phyloP scores from a whole-genome alignment of 2,888 invertebrate genomes.

The Athrips mouffetella region DNA sequence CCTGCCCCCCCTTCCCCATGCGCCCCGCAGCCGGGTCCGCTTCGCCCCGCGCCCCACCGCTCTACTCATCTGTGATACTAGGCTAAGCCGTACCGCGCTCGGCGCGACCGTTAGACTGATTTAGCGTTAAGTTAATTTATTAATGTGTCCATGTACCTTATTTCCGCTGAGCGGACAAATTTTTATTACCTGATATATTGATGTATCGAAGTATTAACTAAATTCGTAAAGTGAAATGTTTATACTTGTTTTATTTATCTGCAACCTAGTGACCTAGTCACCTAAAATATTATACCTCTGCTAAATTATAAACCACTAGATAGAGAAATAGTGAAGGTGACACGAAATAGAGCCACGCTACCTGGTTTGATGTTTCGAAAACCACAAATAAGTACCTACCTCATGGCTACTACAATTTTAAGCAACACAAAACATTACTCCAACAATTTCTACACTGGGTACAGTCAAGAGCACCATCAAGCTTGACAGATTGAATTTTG shows the following conservation, averaged over 20 bases:
- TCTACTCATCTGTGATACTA: conserved; percentile 78
- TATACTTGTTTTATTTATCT: conserved; percentile 41
- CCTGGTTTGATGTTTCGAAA: conserved; percentile 19
- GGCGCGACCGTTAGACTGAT: conserved; percentile 77
- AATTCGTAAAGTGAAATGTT: conserved; percentile 60
- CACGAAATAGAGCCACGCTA: conserved; percentile 25
- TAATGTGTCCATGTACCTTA: conserved; percentile 74
- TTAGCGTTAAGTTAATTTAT: conserved; percentile 71
- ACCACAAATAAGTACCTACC: conserved; percentile 1
- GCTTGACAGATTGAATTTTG: too few species aligned
- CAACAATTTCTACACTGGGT: neutral
- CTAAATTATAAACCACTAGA: conserved; percentile 20
- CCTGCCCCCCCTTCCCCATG: conserved; percentile 37
- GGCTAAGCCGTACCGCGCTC: conserved; percentile 69
- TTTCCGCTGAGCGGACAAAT: conserved; percentile 70
- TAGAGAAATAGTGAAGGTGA: conserved; percentile 33
- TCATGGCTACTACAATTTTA: neutral
- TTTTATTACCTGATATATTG: conserved; percentile 67
- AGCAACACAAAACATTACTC: neutral
- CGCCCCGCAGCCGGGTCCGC: conserved; percentile 48
- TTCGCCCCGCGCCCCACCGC: conserved; percentile 72
- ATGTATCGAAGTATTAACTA: conserved; percentile 55
- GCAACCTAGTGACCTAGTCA: conserved; percentile 30
- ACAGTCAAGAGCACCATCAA: too few species aligned
- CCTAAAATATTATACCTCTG: conserved; percentile 19